Conservation (phyloP, 2,888 invertebrate genomes). For the Cistogaster globosa region DNA sequence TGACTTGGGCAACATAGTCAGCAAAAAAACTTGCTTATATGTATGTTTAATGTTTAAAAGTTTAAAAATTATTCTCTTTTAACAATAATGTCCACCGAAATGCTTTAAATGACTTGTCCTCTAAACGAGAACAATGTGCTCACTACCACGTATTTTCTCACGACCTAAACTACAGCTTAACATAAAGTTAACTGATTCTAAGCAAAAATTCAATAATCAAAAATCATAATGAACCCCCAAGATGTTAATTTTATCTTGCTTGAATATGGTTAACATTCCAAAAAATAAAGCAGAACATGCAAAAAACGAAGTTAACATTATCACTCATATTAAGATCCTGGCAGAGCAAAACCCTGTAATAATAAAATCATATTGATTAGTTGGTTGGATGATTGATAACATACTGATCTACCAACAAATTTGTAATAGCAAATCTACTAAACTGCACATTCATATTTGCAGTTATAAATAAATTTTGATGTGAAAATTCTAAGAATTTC, state of each 20-base stretch:
- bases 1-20: no score
- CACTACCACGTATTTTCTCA: slow-evolving; percentile 24
- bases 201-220: slow-evolving; percentile 40
- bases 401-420: slow-evolving; percentile 41
- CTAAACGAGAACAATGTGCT: no score
- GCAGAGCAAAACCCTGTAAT: slow-evolving; percentile 53
- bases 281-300: slow-evolving; percentile 11
- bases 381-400: slow-evolving; percentile 31
- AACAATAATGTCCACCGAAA: no score
- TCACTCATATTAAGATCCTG: slow-evolving; percentile 64
- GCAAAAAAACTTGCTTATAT: no score
- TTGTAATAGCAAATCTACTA: slow-evolving; percentile 45
- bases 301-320: slow-evolving; percentile 63
- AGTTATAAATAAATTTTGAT: slow-evolving; percentile 47
- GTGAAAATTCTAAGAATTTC: slow-evolving; percentile 65
- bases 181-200: slow-evolving; percentile 19
- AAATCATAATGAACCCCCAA: slow-evolving; percentile 65
- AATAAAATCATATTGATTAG: slow-evolving; percentile 61
- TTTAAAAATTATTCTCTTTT: no score
- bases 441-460: slow-evolving; percentile 12
- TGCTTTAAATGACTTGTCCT: no score
- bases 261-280: not conserved
- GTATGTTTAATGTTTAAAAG: no score
- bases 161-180: slow-evolving; percentile 30
- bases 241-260: slow-evolving; percentile 21